Evolutionary conservation across 1,140 invertebrate species (phyloP).

Genomic region (Colletes gigas): DNA sequence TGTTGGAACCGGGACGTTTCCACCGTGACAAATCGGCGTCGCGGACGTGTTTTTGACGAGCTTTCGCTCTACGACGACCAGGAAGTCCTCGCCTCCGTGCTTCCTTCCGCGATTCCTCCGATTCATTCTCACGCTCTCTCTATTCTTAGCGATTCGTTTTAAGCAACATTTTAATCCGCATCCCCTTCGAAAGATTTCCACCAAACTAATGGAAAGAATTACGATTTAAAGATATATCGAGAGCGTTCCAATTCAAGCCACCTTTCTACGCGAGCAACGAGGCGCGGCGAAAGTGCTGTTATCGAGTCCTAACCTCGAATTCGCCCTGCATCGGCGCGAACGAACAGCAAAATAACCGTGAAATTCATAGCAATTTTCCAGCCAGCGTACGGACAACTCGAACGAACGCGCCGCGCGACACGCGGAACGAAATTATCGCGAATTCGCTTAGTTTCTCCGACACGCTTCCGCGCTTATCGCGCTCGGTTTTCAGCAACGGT

Average conservation of each 20-base stretch:
- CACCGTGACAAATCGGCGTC: conserved; percentile 50
- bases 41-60: conserved; percentile 27
- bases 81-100: not conserved
- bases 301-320: too few relatives aligned
- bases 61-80: not conserved
- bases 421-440: conserved; percentile 17
- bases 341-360: conserved; percentile 16
- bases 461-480: not conserved
- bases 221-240: too few relatives aligned
- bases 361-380: conserved; percentile 24
- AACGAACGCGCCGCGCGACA: not conserved
- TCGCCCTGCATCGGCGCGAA: not conserved
- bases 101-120: not conserved
- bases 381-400: not conserved
- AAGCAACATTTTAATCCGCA: not conserved
- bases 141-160: not conserved
- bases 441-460: not conserved
- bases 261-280: not conserved
- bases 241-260: too few relatives aligned
- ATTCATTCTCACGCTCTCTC: not conserved
- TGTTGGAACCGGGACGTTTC: conserved; percentile 11
- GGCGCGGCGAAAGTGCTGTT: too few relatives aligned
- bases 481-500: not conserved
- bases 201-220: too few relatives aligned
- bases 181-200: too few relatives aligned